A percentile compares a stretch with the other conserved stretches of the same genome.
phyloP scores from a whole-genome alignment of 1,140 invertebrate species.

The Acromyrmex charruanus region DNA sequence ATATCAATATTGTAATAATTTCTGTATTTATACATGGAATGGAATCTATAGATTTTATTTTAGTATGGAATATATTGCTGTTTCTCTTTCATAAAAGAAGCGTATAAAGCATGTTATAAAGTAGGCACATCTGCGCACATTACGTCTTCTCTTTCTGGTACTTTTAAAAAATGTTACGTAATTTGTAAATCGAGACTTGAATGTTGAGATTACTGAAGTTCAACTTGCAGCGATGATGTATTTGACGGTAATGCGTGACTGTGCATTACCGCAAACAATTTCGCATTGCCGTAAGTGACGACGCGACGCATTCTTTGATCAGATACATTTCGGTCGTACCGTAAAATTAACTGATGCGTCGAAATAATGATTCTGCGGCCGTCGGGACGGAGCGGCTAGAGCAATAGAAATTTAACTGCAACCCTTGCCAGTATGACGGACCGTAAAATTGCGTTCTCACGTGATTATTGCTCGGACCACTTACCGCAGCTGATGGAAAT shows the following conservation, averaged over 20 bases:
- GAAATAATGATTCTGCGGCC: slow-evolving; percentile 54
- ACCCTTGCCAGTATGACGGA: slow-evolving; percentile 44
- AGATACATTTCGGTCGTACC: slow-evolving; percentile 43
- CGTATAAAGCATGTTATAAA: not conserved
- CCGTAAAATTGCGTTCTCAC: slow-evolving; percentile 66
- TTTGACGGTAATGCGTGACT: slow-evolving; percentile 5
- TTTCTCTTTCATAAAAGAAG: not conserved
- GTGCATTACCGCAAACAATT: slow-evolving; percentile 43
- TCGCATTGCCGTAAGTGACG: slow-evolving; percentile 39
- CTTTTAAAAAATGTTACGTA: not conserved
- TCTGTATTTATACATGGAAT: not conserved
- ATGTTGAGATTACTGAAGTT: slow-evolving; percentile 12
- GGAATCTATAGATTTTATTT: not conserved
- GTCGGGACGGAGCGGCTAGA: slow-evolving; percentile 26
- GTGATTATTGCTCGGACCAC: slow-evolving; percentile 64
- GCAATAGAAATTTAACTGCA: slow-evolving; percentile 62
- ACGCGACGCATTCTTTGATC: slow-evolving; percentile 32
- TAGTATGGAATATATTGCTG: not conserved
- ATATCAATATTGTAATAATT: not conserved
- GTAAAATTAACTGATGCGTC: slow-evolving; percentile 59
- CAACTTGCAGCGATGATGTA: not conserved
- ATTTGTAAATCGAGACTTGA: not conserved
- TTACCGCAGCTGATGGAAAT: slow-evolving; percentile 65
- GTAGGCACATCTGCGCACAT: not conserved
- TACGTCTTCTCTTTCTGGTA: not conserved